A percentile compares a stretch with the other conserved stretches of the same genome.
Conservation (phyloP, 2,797 vertebrate genomes). For the Pangasius djambal region DNA sequence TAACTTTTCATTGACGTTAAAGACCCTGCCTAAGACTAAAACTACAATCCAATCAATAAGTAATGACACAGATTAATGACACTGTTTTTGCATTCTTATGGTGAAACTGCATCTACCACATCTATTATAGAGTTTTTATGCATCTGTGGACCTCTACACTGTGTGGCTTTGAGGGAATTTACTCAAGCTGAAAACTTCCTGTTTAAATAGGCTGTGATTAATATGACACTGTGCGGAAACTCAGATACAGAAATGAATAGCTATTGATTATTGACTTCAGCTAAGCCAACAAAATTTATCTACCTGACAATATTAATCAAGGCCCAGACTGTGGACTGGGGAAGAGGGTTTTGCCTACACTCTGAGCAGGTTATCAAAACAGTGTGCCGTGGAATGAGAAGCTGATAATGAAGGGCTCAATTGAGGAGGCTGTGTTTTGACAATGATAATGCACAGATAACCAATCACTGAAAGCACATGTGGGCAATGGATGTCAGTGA, state of each 20-base stretch:
- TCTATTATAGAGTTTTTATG: neutral
- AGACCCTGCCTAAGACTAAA: slow-evolving; percentile 4
- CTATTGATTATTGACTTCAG: slow-evolving; percentile 61
- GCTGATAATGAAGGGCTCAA: slow-evolving; percentile 40
- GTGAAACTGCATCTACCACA: neutral
- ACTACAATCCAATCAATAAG: neutral
- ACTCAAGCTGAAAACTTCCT: slow-evolving; percentile 35
- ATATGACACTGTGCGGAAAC: slow-evolving; percentile 47
- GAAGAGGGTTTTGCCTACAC: slow-evolving; percentile 31
- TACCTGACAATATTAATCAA: slow-evolving; percentile 55
- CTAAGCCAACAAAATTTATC: slow-evolving; percentile 51
- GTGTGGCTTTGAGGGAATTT: neutral
- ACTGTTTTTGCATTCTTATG: neutral
- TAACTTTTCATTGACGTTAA: neutral
- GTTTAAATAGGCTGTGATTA: slow-evolving; percentile 50
- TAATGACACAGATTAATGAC: neutral
- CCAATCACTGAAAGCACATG: slow-evolving; percentile 33
- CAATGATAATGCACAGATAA: slow-evolving; percentile 44
- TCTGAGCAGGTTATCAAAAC: slow-evolving; percentile 47
- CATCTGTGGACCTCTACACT: neutral
- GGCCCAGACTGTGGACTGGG: slow-evolving; percentile 28
- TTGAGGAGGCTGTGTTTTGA: slow-evolving; percentile 33
- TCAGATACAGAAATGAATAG: slow-evolving; percentile 47
- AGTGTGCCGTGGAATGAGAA: slow-evolving; percentile 28
- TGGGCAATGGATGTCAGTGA: neutral